Evolutionary conservation across 2,888 invertebrate genomes (phyloP), one percentile per base, ranked within the genome.

Genomic region (Malthinus flaveolus): DNA sequence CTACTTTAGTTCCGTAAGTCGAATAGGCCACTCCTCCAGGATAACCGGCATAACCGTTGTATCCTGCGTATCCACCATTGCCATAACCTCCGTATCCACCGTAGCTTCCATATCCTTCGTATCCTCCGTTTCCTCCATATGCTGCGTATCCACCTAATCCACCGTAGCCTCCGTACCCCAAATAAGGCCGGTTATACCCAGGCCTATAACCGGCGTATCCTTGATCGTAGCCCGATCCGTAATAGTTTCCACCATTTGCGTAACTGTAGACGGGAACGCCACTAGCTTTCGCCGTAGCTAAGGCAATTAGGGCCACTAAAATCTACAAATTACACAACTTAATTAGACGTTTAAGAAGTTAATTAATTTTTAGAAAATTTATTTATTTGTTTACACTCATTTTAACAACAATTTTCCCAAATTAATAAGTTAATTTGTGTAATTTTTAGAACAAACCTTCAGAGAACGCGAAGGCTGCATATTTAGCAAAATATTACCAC

Each of bases 231-330:
- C 13, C 13, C 4, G 39, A 1, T 2, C 13, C 39, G 39, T 39
- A 39, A 39, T 15, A 13, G 8, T 42, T n/a, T 11, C 46, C 52
- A 31, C 52, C 33, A 23, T 37, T 33, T 8, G 59, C 55, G 39
- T 63, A 64, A 33, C 59, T 64, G 23, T 58, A 47, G 6, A 64
- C 57, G 5, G 65, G 67, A 12, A 59, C 57, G 7, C 65, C 33
- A 9, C 64, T 65, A 12, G 64, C 67, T 34, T 59, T 31, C n/a
- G 59, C 48, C 31, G 47, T 54, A 34, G 57, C 53, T 6, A 61
- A 36, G 10, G 61, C 23, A 23, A 23, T 23, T 23, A 23, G 23
- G 2, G 23, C 23, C 5, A 23, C 23, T 65, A 6, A 69, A 35
- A 15, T 63, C 32, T 10, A 52, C 32, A 35, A 67, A 35, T 66